Base-by-base conservation (phyloP, 2,797 vertebrate species). In the Vultur gryphus region DNA sequence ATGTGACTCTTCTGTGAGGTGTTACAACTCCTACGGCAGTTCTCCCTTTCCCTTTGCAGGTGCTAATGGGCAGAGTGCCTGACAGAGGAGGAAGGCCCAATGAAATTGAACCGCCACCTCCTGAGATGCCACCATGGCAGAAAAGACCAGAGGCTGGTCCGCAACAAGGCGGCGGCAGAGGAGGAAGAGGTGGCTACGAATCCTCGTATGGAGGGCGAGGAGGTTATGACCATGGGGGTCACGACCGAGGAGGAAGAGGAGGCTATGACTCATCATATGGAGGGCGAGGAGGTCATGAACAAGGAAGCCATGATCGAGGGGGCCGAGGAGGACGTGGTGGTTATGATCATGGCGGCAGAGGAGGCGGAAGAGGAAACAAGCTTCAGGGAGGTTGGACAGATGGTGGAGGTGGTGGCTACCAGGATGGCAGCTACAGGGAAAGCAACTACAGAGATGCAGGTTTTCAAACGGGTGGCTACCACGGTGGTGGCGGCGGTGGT, bases 111-210 rank as follows among this genome's bases (percentile, higher is more conserved):
- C 97, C 99, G 1, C 99, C 99, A 2, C 99, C 99, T 93, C 99
- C 99, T 37, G 99, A 99, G 97, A 99, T 99, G 99, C 99, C 99
- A 4, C 99, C 99, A 0, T 99, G 99, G 99, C 99, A 99, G 97
- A 99, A 99, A 93, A 99, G 99, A 85, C 99, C 99, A 85, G 99
- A 99, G 84, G 98, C 98, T 33, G 97, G 98, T 61, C 98, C 98
- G 0, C 99, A 99, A 48, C 98, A 98, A 31, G 97, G 98, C 2
- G 98, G 99, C 15, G 95, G 98, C 93, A 98, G 98, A 95, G 98
- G 98, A 87, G 98, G 98, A 75, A 97, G 97, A 95, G 97, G 97
- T 86, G 98, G 98, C 92, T 97, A 95, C 0, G 97, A 97, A 54
- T 94, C 94, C 87, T 96, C 95, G n/a, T 96, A 98, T 8, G 98